A percentile compares a stretch with the other conserved stretches of the same genome.
These are phyloP conservation scores for Chesias legatella DNA, from an alignment of 2,888 invertebrate species.

Conservation along the genomic window DNA sequence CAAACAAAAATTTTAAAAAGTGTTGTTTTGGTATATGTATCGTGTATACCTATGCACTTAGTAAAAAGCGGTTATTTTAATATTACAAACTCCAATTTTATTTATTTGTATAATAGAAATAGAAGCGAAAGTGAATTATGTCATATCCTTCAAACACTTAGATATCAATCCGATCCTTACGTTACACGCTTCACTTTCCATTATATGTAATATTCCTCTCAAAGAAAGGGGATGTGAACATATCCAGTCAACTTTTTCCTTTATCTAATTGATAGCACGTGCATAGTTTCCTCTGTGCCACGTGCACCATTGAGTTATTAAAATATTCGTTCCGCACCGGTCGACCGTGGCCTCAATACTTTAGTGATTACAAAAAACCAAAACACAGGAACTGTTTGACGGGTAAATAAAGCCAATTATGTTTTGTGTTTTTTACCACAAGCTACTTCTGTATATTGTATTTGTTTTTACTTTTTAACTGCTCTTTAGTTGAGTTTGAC, in stretches of 20 bases:
- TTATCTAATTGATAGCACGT: conserved; percentile 76
- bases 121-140: too few relatives aligned
- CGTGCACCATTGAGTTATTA: conserved; percentile 69
- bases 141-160: too few relatives aligned
- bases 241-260: conserved; percentile 36
- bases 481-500: too few relatives aligned
- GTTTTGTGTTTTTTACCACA: neutral
- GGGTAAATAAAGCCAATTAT: conserved; percentile 10
- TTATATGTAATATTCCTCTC: conserved; percentile 17
- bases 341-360: conserved; percentile 39
- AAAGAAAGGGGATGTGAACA: conserved; percentile 39
- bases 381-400: conserved; percentile 14
- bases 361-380: neutral
- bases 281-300: conserved; percentile 68
- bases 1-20: too few relatives aligned
- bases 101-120: too few relatives aligned
- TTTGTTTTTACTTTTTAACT: too few relatives aligned
- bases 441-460: too few relatives aligned
- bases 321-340: conserved; percentile 61
- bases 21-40: too few relatives aligned
- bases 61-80: too few relatives aligned
- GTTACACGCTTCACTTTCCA: conserved; percentile 39
- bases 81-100: too few relatives aligned
- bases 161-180: too few relatives aligned
- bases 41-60: too few relatives aligned